Evolutionary conservation across 2,888 invertebrate species (phyloP), one percentile per base, ranked within the genome.

Genomic region (Lottia scabra): DNA sequence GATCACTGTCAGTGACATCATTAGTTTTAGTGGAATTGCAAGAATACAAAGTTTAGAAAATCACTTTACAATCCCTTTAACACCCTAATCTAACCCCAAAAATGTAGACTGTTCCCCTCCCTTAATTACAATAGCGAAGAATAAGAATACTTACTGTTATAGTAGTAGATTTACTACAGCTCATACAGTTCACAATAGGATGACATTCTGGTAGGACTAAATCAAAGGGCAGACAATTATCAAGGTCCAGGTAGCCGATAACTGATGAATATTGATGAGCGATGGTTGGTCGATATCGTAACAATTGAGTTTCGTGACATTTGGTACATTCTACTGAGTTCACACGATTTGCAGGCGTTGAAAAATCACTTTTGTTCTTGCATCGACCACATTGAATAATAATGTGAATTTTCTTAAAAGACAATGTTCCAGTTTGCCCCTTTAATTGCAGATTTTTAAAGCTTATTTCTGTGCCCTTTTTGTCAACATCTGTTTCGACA

Each of bases 191-290:
- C 16, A 88, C 77, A 12, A 81, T 77, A 66, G 88, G 84, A 13
- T 79, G 74, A 71, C 86, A 88, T 70, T 88, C 87, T 67, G 85
- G 83, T 38, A 90, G 81, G 66, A 88, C 80, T 1, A 89, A 73
- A 75, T 90, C 90, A 79, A 87, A 84, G 0, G 87, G 85, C 26
- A 75, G 71, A 73, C 90, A 90, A 5, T 83, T 86, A 26, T 86
- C 83, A 27, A 90, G 78, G 75, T 89, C 88, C 44, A 90, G 77
- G 78, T 85, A 89, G 45, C 90, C 90, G 67, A 89, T 76, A 13
- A 87, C 83, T 19, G 85, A 82, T 3, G 85, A 85, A 79, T 84
- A 84, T 63, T 83, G 83, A 77, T 90, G 89, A 13, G 86, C 81
- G 48, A 90, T 75, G 8, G 79, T 78, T 10, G 89, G 83, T 13